Conservation (phyloP, 2,888 invertebrate genomes). For the Incurvaria masculella region DNA sequence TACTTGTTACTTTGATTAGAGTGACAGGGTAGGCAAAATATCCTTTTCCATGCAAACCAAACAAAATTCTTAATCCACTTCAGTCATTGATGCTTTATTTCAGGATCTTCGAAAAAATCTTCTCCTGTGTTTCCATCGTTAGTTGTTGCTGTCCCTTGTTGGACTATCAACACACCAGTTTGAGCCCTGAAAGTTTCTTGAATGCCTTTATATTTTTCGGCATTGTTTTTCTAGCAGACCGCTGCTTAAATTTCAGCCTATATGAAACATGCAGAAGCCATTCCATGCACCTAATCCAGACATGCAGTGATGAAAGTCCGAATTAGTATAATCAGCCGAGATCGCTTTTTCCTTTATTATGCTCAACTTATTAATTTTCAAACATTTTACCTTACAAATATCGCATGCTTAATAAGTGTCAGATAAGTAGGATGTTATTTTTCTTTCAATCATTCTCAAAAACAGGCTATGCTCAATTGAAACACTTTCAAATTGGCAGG, state of each 20-base stretch:
- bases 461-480: no score
- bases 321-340: no score
- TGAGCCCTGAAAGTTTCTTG: neutral
- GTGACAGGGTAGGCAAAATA: no score
- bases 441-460: no score
- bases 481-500: no score
- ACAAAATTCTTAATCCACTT: no score
- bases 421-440: no score
- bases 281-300: neutral
- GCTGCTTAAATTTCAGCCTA: neutral
- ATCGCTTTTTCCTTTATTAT: no score
- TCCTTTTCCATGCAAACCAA: no score
- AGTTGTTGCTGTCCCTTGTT: slow-evolving; percentile 1
- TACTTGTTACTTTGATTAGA: slow-evolving; percentile 6
- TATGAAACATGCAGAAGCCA: neutral
- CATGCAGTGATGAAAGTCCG: neutral
- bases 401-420: no score
- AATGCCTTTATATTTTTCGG: neutral
- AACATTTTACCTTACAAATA: no score
- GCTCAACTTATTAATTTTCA: no score
- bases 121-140: slow-evolving; percentile 6
- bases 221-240: neutral
- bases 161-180: slow-evolving; percentile 3
- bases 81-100: slow-evolving; percentile 5
- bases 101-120: slow-evolving; percentile 2